A percentile compares a stretch with the other conserved stretches of the same genome.
phyloP scores from a whole-genome alignment of 2,888 invertebrate genomes.

The Chrysina gloriosa region DNA sequence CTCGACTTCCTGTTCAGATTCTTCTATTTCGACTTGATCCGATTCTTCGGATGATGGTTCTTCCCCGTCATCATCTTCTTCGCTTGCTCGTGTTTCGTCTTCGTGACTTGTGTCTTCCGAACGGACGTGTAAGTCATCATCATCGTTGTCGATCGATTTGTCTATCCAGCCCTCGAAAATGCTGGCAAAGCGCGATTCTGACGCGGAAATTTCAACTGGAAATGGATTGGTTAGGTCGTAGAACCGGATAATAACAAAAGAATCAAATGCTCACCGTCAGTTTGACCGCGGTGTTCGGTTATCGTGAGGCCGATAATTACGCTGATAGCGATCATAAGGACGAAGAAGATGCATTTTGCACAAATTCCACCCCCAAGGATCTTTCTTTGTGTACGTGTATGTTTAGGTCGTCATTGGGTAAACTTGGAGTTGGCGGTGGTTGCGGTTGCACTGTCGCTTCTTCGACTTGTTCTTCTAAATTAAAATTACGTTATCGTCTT shows the following conservation, averaged over 20 bases:
- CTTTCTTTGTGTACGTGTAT: slow-evolving; percentile 83
- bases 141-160: slow-evolving; percentile 65
- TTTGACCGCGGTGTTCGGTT: slow-evolving; percentile 81
- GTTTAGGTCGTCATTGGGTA: slow-evolving; percentile 73
- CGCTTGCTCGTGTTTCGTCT: slow-evolving; percentile 62
- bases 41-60: slow-evolving; percentile 52
- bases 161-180: slow-evolving; percentile 85
- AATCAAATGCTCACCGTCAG: slow-evolving; percentile 81
- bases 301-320: slow-evolving; percentile 83
- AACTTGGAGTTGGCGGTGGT: slow-evolving; percentile 56
- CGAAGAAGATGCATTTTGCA: slow-evolving; percentile 85
- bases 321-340: slow-evolving; percentile 76
- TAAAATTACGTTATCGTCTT: background rate
- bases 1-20: slow-evolving; percentile 50
- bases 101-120: slow-evolving; percentile 54
- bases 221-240: slow-evolving; percentile 12
- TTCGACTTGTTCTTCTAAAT: slow-evolving; percentile 46
- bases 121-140: slow-evolving; percentile 54
- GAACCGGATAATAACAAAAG: no score
- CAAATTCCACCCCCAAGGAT: slow-evolving; percentile 86
- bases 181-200: slow-evolving; percentile 78
- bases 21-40: slow-evolving; percentile 57
- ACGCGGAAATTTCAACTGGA: slow-evolving; percentile 70
- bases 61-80: slow-evolving; percentile 58
- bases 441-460: slow-evolving; percentile 53